Percentiles rank a stretch among this genome's conserved stretches.
These are phyloP conservation scores for Apotomis betuletana DNA, from an alignment of 2,888 invertebrate genomes.

Conservation along the genomic window DNA sequence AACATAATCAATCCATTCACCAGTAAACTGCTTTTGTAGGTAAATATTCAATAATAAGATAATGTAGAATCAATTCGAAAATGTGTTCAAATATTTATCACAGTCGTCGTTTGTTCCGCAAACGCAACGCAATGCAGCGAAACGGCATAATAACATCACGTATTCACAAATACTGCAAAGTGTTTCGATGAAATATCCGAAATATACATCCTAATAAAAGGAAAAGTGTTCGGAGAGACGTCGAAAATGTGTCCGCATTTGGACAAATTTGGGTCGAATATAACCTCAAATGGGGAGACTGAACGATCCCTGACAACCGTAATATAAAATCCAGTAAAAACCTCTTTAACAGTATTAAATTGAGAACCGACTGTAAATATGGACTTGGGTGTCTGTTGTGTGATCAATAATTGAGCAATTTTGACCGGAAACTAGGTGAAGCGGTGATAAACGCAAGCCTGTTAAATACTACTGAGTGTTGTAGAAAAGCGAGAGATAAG, in stretches of 20 bases:
- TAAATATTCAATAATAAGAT: too few relatives aligned
- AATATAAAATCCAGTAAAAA: conserved; percentile 67
- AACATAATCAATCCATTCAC: too few relatives aligned
- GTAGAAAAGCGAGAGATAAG: too few relatives aligned
- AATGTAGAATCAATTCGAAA: too few relatives aligned
- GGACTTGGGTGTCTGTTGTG: not conserved
- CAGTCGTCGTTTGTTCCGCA: not conserved
- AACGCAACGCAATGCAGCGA: conserved; percentile 51
- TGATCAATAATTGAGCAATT: not conserved
- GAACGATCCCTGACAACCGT: conserved; percentile 67
- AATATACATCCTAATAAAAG: conserved; percentile 74
- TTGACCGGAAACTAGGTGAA: too few relatives aligned
- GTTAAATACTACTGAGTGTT: too few relatives aligned
- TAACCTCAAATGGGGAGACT: conserved; percentile 68
- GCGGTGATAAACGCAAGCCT: too few relatives aligned
- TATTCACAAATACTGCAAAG: conserved; percentile 51
- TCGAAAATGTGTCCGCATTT: conserved; percentile 73
- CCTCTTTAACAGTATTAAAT: conserved; percentile 66
- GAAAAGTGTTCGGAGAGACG: conserved; percentile 66
- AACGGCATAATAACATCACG: conserved; percentile 22
- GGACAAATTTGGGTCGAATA: conserved; percentile 74
- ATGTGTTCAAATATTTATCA: too few relatives aligned
- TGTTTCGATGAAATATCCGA: conserved; percentile 63
- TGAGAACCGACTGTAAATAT: conserved; percentile 41
- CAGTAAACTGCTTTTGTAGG: too few relatives aligned